Conservation (phyloP, 2,113 vertebrate genomes). For the Gasterosteus aculeatus region DNA sequence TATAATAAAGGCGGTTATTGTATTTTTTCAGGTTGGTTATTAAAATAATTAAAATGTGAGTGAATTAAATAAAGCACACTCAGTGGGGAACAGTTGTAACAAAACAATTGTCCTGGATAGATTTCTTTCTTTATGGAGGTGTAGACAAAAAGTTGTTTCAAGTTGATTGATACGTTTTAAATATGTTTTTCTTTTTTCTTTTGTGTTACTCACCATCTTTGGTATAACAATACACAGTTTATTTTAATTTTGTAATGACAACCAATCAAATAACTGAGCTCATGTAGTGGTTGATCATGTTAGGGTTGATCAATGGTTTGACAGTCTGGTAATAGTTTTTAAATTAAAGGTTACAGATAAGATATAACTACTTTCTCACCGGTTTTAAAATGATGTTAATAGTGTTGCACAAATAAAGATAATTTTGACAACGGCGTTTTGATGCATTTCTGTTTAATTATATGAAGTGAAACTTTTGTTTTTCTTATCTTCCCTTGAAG, state of each 20-base stretch:
- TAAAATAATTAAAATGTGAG: not conserved
- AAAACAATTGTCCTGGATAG: not conserved
- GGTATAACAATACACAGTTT: not conserved
- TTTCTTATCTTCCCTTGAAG: slow-evolving; percentile 13
- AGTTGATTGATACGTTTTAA: slow-evolving; percentile 11
- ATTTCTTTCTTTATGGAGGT: slow-evolving; percentile 17
- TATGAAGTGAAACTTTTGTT: not conserved
- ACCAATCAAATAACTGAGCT: not conserved
- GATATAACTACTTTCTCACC: not conserved
- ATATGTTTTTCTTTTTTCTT: not conserved
- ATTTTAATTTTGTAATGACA: not conserved
- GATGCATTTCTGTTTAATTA: not conserved
- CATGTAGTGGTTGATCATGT: not conserved
- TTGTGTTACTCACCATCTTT: not conserved
- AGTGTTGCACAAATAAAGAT: slow-evolving; percentile 48
- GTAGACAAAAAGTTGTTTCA: not conserved
- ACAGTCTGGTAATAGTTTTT: not conserved
- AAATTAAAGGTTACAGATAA: not conserved
- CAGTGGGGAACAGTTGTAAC: slow-evolving; percentile 1
- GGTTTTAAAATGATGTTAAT: slow-evolving; percentile 32
- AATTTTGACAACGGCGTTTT: slow-evolving; percentile 2
- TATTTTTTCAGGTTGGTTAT: slow-evolving; percentile 18
- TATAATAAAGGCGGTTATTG: slow-evolving; percentile 3
- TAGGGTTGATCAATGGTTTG: not conserved
- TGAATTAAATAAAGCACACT: not conserved